Base-by-base conservation (phyloP, 2,888 invertebrate species). In the Microctonus brassicae region DNA sequence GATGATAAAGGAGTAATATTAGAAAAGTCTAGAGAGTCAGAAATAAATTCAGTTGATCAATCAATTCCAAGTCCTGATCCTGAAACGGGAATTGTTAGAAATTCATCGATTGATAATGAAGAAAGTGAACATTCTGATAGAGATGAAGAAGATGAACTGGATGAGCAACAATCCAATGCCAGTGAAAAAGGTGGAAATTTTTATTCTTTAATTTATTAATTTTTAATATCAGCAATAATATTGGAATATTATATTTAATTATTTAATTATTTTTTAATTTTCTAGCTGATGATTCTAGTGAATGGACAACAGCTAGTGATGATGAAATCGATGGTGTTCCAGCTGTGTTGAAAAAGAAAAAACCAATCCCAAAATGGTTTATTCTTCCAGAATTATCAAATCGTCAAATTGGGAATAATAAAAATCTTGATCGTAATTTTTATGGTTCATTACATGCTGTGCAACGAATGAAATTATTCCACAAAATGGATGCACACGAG, bases 361-460 rank as follows among this genome's bases (percentile, higher is more conserved):
- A 90, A 82, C 93, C 93, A 2, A 91, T 91, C 81, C 92, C 93
- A 77, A 91, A 90, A 73, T 95, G 94, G 91, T 89, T 90, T 76
- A 89, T 92, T 67, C 86, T 93, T 53, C 88, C 90, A 84, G 94
- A 94, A 89, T 86, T 94, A 77, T 86, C 91, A 79, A 92, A 90
- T 82, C 90, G 92, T 79, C 93, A 93, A 85, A 89, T 91, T 84
- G 92, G 92, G 61, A 86, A 88, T 80, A 89, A 90, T 86, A 87
- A 89, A 79, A 88, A 90, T 71, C 94, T 95, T 84, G 91, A 93
- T 74, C 90, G 91, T 76, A 90, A 91, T 61, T 94, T 94, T 87
- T 95, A 95, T 81, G 94, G 94, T 1, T 96, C 96, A 1, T 89
- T 96, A 26, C 93, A 95, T 82, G 91, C 92, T 76, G 94, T 96